These are phyloP conservation scores for Artibeus lituratus DNA, from an alignment of 2,797 vertebrate species.

Conservation along the genomic window DNA sequence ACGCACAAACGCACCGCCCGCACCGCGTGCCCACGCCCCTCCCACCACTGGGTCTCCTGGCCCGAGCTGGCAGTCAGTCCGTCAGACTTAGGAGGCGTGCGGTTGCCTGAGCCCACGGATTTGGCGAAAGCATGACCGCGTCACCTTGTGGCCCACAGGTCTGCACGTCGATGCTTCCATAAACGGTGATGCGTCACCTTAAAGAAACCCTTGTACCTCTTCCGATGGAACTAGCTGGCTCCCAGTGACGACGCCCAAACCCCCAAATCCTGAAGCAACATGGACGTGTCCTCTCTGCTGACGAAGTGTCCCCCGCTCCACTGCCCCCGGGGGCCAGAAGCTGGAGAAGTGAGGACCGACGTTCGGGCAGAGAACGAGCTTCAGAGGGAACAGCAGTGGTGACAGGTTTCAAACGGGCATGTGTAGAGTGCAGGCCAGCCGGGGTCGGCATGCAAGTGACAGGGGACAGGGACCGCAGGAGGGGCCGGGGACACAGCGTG, in stretches of 20 bases:
- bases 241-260: slow-evolving; percentile 82
- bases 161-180: slow-evolving; percentile 72
- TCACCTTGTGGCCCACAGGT: slow-evolving; percentile 70
- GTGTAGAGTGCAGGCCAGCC: slow-evolving; percentile 78
- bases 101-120: not conserved
- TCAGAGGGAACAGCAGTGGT: slow-evolving; percentile 72
- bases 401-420: slow-evolving; percentile 80
- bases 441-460: slow-evolving; percentile 75
- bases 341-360: slow-evolving; percentile 81
- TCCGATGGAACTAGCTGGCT: slow-evolving; percentile 66
- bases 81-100: too few species aligned
- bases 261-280: slow-evolving; percentile 84
- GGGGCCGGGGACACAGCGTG: too few species aligned
- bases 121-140: not conserved
- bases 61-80: slow-evolving; percentile 76
- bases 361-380: slow-evolving; percentile 84
- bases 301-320: slow-evolving; percentile 84
- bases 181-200: slow-evolving; percentile 60
- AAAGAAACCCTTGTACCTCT: slow-evolving; percentile 56
- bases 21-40: slow-evolving; percentile 83
- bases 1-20: slow-evolving; percentile 89
- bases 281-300: slow-evolving; percentile 85
- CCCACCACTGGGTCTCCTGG: slow-evolving; percentile 81
- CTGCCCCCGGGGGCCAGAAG: slow-evolving; percentile 81
- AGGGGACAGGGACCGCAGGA: slow-evolving; percentile 48